Evolutionary conservation across 2,113 vertebrate species (phyloP).

Genomic region (Semicossyphus pulcher): DNA sequence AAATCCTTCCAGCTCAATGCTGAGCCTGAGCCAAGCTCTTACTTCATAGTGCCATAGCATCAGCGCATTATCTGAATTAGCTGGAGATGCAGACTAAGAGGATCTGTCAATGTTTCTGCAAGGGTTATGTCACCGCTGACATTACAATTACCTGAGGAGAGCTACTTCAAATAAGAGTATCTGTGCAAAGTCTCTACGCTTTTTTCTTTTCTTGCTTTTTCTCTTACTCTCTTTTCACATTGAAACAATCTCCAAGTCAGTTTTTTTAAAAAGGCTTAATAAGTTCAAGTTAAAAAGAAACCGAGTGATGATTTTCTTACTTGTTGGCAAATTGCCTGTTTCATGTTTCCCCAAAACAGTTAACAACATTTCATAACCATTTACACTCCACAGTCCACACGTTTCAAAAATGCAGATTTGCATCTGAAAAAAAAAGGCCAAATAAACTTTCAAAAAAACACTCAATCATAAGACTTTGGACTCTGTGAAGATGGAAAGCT

Average conservation of each 20-base stretch:
- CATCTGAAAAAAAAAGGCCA: neutral
- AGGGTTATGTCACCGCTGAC: conserved; percentile 3
- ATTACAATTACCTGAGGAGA: neutral
- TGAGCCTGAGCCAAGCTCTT: conserved; percentile 27
- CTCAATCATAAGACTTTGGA: neutral
- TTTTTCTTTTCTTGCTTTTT: neutral
- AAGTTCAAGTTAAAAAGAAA: conserved; percentile 8
- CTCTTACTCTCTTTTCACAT: neutral
- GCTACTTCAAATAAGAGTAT: neutral
- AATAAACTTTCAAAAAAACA: neutral
- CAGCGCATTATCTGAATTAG: conserved; percentile 42
- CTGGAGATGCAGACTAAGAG: conserved; percentile 6
- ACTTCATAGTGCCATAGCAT: conserved; percentile 21
- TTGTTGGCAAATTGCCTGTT: conserved; percentile 1
- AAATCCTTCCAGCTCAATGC: conserved; percentile 29
- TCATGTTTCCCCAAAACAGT: neutral
- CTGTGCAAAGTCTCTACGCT: neutral
- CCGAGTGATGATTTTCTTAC: neutral
- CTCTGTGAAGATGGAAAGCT: neutral
- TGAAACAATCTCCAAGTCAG: neutral
- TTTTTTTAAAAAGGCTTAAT: conserved; percentile 4
- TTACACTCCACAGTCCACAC: neutral
- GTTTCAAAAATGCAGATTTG: conserved; percentile 1
- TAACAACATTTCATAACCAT: neutral
- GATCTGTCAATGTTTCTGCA: conserved; percentile 17